phyloP scores from a whole-genome alignment of 2,113 vertebrate species.

The Campylorhamphus procurvoides region DNA sequence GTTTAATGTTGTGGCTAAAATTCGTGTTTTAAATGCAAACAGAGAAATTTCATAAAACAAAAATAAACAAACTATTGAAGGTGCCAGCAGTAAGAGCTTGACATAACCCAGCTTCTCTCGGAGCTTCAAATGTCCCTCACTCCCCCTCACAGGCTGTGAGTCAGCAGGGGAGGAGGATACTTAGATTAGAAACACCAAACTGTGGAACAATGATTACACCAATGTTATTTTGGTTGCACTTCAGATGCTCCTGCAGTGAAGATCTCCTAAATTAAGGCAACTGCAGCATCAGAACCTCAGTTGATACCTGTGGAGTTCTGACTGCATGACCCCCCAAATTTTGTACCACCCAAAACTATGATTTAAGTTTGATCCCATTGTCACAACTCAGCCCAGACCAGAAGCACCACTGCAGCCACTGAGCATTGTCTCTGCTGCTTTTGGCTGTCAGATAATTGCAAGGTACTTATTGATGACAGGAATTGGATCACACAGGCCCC shows the following conservation, averaged over 20 bases:
- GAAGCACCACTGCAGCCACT: not conserved
- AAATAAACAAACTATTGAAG: slow-evolving; percentile 19
- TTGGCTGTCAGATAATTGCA: not conserved
- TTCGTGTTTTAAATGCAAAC: slow-evolving; percentile 55
- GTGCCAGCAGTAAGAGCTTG: not conserved
- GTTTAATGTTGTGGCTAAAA: slow-evolving; percentile 45
- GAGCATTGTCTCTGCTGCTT: not conserved
- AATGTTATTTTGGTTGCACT: slow-evolving; percentile 62
- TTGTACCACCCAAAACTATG: not conserved
- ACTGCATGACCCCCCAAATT: not conserved
- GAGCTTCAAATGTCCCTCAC: slow-evolving; percentile 53
- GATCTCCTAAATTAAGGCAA: slow-evolving; percentile 15
- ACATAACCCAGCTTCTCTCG: slow-evolving; percentile 27
- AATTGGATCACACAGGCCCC: not conserved
- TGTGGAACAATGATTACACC: slow-evolving; percentile 56
- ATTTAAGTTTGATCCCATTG: not conserved
- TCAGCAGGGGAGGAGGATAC: slow-evolving; percentile 65
- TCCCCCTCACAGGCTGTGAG: slow-evolving; percentile 65
- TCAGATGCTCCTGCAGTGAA: slow-evolving; percentile 38
- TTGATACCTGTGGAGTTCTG: not conserved
- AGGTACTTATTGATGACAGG: not conserved
- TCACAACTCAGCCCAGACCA: not conserved
- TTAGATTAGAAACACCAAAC: slow-evolving; percentile 62
- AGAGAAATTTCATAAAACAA: slow-evolving; percentile 22
- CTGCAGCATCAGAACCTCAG: not conserved